A percentile compares a stretch with the other conserved stretches of the same genome.
phyloP scores from a whole-genome alignment of 2,888 invertebrate species.

The Polyploca ridens region DNA sequence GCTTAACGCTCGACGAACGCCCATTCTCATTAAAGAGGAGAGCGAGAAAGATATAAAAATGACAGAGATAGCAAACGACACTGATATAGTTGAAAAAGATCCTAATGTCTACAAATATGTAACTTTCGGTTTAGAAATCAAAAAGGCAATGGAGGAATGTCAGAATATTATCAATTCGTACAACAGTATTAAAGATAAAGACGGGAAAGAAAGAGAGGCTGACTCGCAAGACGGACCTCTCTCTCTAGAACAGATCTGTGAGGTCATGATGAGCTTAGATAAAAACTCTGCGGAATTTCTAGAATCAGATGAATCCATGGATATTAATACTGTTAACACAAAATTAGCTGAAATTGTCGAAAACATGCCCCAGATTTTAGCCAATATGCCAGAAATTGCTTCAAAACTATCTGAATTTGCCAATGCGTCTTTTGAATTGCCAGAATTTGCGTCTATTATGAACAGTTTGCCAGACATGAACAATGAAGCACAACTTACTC shows the following conservation, averaged over 20 bases:
- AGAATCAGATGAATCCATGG: conserved; percentile 59
- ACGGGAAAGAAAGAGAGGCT: conserved; percentile 47
- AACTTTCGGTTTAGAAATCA: conserved; percentile 73
- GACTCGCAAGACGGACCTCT: conserved; percentile 48
- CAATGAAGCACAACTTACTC: conserved; percentile 72
- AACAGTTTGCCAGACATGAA: conserved; percentile 68
- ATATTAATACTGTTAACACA: conserved; percentile 56
- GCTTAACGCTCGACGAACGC: conserved; percentile 56
- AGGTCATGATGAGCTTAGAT: conserved; percentile 74
- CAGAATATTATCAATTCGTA: conserved; percentile 77
- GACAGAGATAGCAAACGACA: conserved; percentile 21
- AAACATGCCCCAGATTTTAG: conserved; percentile 76
- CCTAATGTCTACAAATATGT: conserved; percentile 70
- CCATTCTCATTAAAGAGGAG: conserved; percentile 49
- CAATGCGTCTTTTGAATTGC: conserved; percentile 68
- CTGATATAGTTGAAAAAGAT: conserved; percentile 50
- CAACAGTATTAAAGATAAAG: conserved; percentile 58
- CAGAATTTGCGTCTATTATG: conserved; percentile 75
- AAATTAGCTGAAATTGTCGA: conserved; percentile 71
- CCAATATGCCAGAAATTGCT: conserved; percentile 77
- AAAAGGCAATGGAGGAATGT: conserved; percentile 79
- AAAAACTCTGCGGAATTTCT: conserved; percentile 70
- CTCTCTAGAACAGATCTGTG: conserved; percentile 72
- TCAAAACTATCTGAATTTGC: conserved; percentile 69
- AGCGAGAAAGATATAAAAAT: conserved; percentile 35